These are phyloP conservation scores for Machimus atricapillus DNA, from an alignment of 2,888 invertebrate genomes.

Conservation along the genomic window DNA sequence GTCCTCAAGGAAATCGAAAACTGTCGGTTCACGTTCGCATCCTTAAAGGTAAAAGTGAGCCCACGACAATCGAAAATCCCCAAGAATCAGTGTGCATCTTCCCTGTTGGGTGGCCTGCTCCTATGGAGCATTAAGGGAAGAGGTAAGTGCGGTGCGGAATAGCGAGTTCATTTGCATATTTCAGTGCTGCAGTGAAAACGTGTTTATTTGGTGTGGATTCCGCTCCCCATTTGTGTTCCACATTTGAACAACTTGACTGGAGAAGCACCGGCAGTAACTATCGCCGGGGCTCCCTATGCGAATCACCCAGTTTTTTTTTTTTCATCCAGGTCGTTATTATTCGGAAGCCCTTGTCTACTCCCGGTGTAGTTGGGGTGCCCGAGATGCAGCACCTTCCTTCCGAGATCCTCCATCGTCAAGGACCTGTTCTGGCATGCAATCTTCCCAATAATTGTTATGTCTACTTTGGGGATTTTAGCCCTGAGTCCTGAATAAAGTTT, in stretches of 20 bases:
- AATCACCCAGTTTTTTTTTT: neutral
- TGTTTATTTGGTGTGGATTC: neutral
- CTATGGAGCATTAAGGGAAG: neutral
- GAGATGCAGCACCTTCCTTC: neutral
- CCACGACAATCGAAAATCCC: neutral
- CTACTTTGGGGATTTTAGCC: neutral
- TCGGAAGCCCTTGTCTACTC: neutral
- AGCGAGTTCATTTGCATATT: neutral
- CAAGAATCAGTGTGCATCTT: neutral
- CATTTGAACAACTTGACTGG: neutral
- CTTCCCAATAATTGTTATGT: neutral
- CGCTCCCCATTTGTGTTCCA: neutral
- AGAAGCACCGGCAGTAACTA: neutral
- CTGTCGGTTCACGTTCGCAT: neutral
- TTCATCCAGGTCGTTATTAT: neutral
- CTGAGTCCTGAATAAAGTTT: neutral
- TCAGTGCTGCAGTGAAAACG: neutral
- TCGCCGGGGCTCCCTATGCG: neutral
- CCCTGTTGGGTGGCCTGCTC: neutral
- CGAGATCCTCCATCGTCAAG: neutral
- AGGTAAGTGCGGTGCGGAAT: neutral
- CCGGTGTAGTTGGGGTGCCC: neutral
- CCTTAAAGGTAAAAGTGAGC: neutral
- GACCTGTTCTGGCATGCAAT: neutral
- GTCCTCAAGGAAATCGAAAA: neutral